Base-by-base conservation (phyloP, 2,888 invertebrate species). In the Monoplex corrugatus region DNA sequence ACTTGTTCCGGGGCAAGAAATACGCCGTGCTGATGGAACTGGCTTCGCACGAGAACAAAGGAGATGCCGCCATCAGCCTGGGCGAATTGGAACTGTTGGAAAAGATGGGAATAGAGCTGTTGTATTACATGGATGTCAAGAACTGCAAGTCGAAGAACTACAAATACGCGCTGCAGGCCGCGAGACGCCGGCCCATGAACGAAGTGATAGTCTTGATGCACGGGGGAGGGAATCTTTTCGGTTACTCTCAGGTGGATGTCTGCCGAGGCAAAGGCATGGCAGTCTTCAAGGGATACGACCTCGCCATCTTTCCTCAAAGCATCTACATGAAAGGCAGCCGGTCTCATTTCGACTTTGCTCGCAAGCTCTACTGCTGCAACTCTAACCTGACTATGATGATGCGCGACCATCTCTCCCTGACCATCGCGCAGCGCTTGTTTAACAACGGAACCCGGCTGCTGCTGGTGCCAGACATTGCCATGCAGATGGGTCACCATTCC, bases 391-490 rank as follows among this genome's bases (percentile, higher is more conserved):
- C 91, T 0, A 72, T 91, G 43, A 38, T 90, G 6, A 68, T 91
- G 3, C 63, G 91, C n/a, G 91, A 91, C 80, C 75, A 72, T 3
- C 83, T 75, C 43, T 89, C 91, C 0, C 89, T 89, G 32, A 28
- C 23, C 28, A 68, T 78, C 16, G 89, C 91, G n/a, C 40, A 43
- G 32, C 45, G 85, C 8, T 40, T 88, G 50, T 90, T 90, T 57
- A 86, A 86, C 40, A 87, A 89, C 23, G 84, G 57, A 1, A 84
- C 90, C 1, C 80, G 80, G 2, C 44, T 90, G 19, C 50, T 91
- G 2, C 50, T 92, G 38, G 88, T 87, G 13, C 92, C 92, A 3
- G 92, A 92, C 87, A 91, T 90, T 68, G 92, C 92, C 28, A 91
- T 91, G 44, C 89, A 89, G 80, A 91, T 91, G n/a, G 92, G 91